Base-by-base conservation (phyloP, 2,888 invertebrate species). In the Barypeithes pellucidus region DNA sequence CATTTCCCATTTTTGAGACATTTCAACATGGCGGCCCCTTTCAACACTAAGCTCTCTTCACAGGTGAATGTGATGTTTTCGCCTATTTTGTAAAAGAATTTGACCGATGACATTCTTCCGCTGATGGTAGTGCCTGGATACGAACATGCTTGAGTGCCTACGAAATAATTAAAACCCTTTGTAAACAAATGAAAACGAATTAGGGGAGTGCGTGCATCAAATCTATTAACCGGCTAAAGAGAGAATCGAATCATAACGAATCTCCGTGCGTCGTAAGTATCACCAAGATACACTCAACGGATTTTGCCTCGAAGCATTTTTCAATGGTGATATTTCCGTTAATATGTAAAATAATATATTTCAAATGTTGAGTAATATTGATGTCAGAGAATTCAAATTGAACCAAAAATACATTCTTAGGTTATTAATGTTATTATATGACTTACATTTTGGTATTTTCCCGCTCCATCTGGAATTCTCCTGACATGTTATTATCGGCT, bases 401-500 rank as follows among this genome's bases (percentile, higher is more conserved):
- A 4, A 29, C 9, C 9, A 29, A 29, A 29, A 29, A 5, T 29
- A 5, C 9, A 1, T 7, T 29, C 9, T 29, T 29, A 29, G n/a
- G n/a, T n/a, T n/a, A n/a, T n/a, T n/a, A n/a, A n/a, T n/a, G n/a
- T n/a, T n/a, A n/a, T n/a, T 33, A 22, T 43, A 16, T 16, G 11
- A 57, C 89, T 89, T 84, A 93, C 95, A 95, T 85, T 94, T 94
- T n/a, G 95, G 95, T 24, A 93, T 88, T 50, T 92, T 91, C 59
- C 94, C 93, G 68, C 94, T 94, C 95, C 96, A 96, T 72, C 93
- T 89, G 8, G 95, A 95, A 83, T 92, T 94, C 82, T 95, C 94
- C 87, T 95, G 95, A 85, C 96, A 96, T 20, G 95, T 94, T 62
- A 95, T 91, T 78, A 95, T 95, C n/a, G 95, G 94, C 79, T 94